Conservation (phyloP, 1,140 invertebrate species). For the Acromyrmex heyeri region DNA sequence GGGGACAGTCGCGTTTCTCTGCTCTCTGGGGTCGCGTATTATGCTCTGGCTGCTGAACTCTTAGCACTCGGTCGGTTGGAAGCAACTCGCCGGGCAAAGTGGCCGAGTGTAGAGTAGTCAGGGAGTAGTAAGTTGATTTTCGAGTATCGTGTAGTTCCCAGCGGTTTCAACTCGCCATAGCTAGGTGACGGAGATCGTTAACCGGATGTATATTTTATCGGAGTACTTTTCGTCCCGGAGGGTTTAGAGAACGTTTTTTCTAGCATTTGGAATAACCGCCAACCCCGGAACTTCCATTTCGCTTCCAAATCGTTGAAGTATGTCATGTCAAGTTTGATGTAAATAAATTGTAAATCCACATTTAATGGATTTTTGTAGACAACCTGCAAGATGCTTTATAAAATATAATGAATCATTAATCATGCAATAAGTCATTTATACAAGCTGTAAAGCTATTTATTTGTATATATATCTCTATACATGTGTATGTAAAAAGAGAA, state of each 20-base stretch:
- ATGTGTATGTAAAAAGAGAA: not conserved
- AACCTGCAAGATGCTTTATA: not conserved
- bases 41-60: constrained; percentile 54
- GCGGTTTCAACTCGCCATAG: constrained; percentile 4
- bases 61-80: constrained; percentile 47
- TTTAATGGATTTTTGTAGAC: not conserved
- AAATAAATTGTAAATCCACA: not conserved
- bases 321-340: constrained; percentile 26
- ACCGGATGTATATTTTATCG: constrained; percentile 43
- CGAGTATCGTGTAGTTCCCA: constrained; percentile 41
- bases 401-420: not conserved
- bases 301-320: not conserved
- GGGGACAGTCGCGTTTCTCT: constrained; percentile 36
- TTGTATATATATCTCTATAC: not conserved
- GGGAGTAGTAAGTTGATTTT: constrained; percentile 65
- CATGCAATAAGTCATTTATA: not conserved
- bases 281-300: constrained; percentile 26
- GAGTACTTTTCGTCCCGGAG: constrained; percentile 18
- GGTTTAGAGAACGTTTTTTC: constrained; percentile 31
- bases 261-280: constrained; percentile 7
- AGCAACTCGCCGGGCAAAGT: constrained; percentile 17
- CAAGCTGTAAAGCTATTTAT: not conserved
- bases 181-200: constrained; percentile 27
- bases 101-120: constrained; percentile 17
- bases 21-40: constrained; percentile 50